phyloP scores from a whole-genome alignment of 2,888 invertebrate genomes.

The Salticus scenicus region DNA sequence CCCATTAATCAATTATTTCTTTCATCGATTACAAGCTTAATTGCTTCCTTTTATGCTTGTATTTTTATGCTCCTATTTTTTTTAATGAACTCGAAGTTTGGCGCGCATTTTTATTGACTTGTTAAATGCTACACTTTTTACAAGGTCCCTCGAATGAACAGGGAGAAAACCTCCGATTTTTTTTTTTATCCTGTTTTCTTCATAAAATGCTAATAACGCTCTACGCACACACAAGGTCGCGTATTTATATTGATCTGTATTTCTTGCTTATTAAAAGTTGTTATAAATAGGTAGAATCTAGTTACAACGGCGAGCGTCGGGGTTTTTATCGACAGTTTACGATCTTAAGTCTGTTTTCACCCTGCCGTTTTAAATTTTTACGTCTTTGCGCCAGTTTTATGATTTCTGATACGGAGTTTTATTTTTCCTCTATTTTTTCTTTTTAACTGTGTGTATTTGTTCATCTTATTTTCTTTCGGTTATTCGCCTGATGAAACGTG shows the following conservation, averaged over 20 bases:
- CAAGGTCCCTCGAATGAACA: conserved; percentile 16
- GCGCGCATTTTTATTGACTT: neutral
- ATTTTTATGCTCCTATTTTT: too few relatives aligned
- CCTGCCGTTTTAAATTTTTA: conserved; percentile 55
- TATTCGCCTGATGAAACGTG: conserved; percentile 34
- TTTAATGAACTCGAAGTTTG: too few relatives aligned
- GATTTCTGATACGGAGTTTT: conserved; percentile 49
- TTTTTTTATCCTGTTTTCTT: conserved; percentile 28
- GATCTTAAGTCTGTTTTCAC: conserved; percentile 49
- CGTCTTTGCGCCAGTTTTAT: conserved; percentile 38
- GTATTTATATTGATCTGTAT: conserved; percentile 35
- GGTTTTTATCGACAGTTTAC: conserved; percentile 66
- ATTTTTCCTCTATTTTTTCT: conserved; percentile 7
- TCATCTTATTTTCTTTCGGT: conserved; percentile 25
- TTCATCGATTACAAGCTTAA: too few relatives aligned
- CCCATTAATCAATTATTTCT: too few relatives aligned
- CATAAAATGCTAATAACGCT: conserved; percentile 68
- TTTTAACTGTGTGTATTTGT: conserved; percentile 39
- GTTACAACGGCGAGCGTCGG: conserved; percentile 50
- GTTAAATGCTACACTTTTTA: conserved; percentile 45
- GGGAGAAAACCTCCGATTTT: neutral
- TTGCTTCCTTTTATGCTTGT: too few relatives aligned
- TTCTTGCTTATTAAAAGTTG: conserved; percentile 61
- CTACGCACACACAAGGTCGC: conserved; percentile 26
- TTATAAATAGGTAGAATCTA: conserved; percentile 69